Base-by-base conservation (phyloP, 2,888 invertebrate genomes). In the Itoplectis maculator region DNA sequence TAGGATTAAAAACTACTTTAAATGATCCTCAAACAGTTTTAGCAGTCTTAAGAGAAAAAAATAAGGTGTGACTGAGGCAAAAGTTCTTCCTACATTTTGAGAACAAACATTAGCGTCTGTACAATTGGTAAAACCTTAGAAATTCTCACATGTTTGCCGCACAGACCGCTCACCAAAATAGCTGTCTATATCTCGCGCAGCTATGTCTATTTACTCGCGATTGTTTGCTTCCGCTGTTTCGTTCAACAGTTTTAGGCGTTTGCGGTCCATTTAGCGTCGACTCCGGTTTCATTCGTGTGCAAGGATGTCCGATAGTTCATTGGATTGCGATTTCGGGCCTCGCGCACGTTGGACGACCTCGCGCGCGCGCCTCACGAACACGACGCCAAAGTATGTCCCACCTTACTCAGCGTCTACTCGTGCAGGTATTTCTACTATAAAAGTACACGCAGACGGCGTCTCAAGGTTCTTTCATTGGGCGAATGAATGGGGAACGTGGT, bases 341-440 rank as follows among this genome's bases (percentile, higher is more conserved):
- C 29, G 29, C 5, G 13, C 9, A 69, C 37, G 61, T 15, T 11
- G 40, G 7, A 37, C 69, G 74, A 82, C 82, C 70, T 82, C 70
- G 78, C 15, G 56, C 4, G 15, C 9, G 18, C 20, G 45, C 13
- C 56, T 23, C 13, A 56, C 49, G 11, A 23, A 42, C 45, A 42
- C 59, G 59, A 15, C 40, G 40, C 23, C 15, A 54, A 70, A 54
- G 23, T 42, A 54, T 18, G 40, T 40, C 37, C 37, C 37, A 40
- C 61, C 61, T 37, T 15, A 61, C 61, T 37, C 37, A 61, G 18
- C 18, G 40, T 40, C 23, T 54, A 56, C 69, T 15, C 42, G 70
- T 70, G 56, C 54, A 56, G 70, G 54, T 70, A 70, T 42, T 70
- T 40, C 70, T 56, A 40, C 61, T 54, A 56, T 42, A 70, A 69